Conservation (phyloP, 2,888 invertebrate genomes). For the Metopia argyrocephala region DNA sequence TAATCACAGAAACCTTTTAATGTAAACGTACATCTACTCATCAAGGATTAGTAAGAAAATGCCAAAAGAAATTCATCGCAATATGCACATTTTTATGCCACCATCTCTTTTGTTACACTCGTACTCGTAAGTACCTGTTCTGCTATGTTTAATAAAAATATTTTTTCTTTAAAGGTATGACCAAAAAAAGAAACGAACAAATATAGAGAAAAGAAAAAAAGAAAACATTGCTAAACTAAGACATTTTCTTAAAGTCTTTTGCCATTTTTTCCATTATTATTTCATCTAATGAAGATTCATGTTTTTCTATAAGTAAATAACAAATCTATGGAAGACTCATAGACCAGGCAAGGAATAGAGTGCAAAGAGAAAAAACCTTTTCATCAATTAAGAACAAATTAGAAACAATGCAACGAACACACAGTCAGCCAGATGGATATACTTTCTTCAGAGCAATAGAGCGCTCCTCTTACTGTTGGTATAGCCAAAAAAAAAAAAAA, state of each 20-base stretch:
- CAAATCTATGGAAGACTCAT: conserved; percentile 16
- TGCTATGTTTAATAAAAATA: conserved; percentile 32
- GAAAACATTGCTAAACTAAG: conserved; percentile 37
- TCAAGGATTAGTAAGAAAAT: conserved; percentile 35
- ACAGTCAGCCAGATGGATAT: not conserved
- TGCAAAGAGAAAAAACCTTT: conserved; percentile 42
- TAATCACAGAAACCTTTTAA: conserved; percentile 43
- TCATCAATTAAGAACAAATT: conserved; percentile 64
- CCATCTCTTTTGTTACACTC: too few relatives aligned
- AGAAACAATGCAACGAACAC: conserved; percentile 54
- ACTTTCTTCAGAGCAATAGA: conserved; percentile 1
- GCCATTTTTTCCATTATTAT: conserved; percentile 59
- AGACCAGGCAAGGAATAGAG: not conserved
- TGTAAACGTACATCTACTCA: conserved; percentile 28
- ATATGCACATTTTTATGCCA: too few relatives aligned
- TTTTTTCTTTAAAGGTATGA: too few relatives aligned
- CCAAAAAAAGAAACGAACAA: not conserved
- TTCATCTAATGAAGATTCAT: conserved; percentile 62
- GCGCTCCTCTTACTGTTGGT: not conserved
- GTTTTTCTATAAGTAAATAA: conserved; percentile 25
- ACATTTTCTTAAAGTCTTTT: conserved; percentile 34
- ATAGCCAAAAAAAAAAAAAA: conserved; percentile 16
- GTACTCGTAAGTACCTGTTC: conserved; percentile 37
- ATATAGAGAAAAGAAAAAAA: not conserved
- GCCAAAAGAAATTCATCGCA: conserved; percentile 11